Evolutionary conservation across 2,797 vertebrate genomes (phyloP), one percentile per base, ranked within the genome.

Genomic region (Mareca strepera): DNA sequence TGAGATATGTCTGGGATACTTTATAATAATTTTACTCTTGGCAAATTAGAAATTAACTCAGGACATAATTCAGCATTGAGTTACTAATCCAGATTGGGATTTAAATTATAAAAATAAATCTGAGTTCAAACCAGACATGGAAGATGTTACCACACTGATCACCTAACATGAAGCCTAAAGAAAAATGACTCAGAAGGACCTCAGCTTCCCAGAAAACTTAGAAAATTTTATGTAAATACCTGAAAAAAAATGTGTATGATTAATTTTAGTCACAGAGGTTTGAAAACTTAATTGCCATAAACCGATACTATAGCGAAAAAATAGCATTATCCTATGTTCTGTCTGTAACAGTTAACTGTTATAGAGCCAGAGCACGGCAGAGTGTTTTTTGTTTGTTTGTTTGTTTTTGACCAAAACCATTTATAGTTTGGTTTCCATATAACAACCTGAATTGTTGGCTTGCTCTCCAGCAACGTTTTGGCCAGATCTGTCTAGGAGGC

Each of bases 221-320:
- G 31, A 31, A 60, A 68, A 90, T 92, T 91, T 92, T 85, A 93
- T 88, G 94, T 94, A 96, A 95, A 94, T 79, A 74, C 56, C 63
- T 88, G 74, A 84, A 96, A 95, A 96, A 94, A 94, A 95, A 96
- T 95, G 95, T 91, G 93, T 91, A 91, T 70, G 73, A 52, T 94
- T 92, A 88, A 96, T 94, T 94, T 96, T 90, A 83, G 92, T 82
- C 92, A 91, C 43, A 90, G 87, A 92, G 56, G 77, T 84, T 94
- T 92, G 77, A 92, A 95, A 90, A 86, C 35, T 80, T 94, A 90
- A 92, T 94, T 96, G 87, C 60, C 15, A 46, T 86, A 48, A 20
- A 63, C 28, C 70, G 86, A 60, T 83, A 79, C 88, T 73, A 79
- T 70, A 81, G 26, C 84, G 80, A 73, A 91, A 91, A 93, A 94